Conservation (phyloP, 2,113 vertebrate genomes). For the Barnardius zonarius region DNA sequence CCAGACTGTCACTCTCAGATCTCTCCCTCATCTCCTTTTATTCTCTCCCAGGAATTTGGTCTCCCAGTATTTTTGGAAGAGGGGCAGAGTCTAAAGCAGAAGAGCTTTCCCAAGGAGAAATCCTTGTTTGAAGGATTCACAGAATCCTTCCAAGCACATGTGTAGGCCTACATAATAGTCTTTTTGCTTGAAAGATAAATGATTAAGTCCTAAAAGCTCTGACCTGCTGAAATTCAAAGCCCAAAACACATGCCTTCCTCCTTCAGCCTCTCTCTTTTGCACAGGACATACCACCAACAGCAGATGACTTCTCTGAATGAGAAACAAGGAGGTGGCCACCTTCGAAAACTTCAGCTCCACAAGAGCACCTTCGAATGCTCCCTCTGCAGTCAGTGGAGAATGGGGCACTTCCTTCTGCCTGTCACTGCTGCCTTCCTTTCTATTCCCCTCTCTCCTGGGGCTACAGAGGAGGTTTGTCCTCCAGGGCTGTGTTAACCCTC, state of each 20-base stretch:
- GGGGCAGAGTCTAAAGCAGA: background rate
- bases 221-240: background rate
- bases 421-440: background rate
- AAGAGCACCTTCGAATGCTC: background rate
- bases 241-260: background rate
- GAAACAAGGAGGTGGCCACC: background rate
- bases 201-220: background rate
- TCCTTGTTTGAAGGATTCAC: background rate
- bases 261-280: background rate
- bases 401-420: accelerated
- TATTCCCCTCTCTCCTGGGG: background rate
- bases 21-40: background rate
- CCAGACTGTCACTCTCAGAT: background rate
- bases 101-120: background rate
- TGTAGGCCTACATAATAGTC: background rate
- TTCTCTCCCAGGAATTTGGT: background rate
- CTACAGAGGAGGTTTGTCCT: background rate
- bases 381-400: background rate
- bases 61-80: background rate
- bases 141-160: background rate
- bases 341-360: background rate
- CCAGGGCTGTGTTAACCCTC: no score
- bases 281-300: background rate
- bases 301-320: background rate
- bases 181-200: background rate